These are phyloP conservation scores for Dicrurus megarhynchus DNA, from an alignment of 2,113 vertebrate genomes.

Conservation along the genomic window DNA sequence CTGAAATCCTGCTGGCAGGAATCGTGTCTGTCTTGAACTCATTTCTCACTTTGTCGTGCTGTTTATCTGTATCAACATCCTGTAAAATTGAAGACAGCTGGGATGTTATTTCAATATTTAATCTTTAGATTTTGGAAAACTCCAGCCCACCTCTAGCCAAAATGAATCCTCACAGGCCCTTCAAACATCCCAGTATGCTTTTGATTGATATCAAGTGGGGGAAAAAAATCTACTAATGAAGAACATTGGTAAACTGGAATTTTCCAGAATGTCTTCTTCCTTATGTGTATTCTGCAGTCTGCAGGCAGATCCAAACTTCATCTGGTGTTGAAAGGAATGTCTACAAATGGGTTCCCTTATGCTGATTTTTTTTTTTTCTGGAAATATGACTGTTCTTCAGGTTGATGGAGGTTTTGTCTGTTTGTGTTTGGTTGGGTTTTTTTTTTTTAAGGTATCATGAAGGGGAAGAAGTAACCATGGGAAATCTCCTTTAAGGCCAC, in stretches of 20 bases:
- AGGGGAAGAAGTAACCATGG: neutral
- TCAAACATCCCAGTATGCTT: neutral
- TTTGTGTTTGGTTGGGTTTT: accelerated
- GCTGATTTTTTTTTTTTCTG: neutral
- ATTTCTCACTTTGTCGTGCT: neutral
- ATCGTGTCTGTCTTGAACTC: neutral
- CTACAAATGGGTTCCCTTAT: neutral
- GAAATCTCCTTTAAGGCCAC: neutral
- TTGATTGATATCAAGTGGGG: neutral
- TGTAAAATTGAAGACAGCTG: neutral
- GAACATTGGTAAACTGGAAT: neutral
- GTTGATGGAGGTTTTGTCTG: neutral
- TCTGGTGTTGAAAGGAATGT: neutral
- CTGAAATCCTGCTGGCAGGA: neutral
- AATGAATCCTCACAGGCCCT: neutral
- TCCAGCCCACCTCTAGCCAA: neutral
- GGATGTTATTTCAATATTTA: slow-evolving; percentile 22
- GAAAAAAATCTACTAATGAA: neutral
- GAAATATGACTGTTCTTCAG: neutral
- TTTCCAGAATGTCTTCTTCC: neutral
- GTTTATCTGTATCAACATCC: neutral
- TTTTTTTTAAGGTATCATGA: neutral
- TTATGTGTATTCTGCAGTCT: neutral
- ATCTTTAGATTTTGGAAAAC: neutral
- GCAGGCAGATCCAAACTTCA: neutral